Evolutionary conservation across 2,888 invertebrate species (phyloP).

Genomic region (Prostheceraeus crozeri): DNA sequence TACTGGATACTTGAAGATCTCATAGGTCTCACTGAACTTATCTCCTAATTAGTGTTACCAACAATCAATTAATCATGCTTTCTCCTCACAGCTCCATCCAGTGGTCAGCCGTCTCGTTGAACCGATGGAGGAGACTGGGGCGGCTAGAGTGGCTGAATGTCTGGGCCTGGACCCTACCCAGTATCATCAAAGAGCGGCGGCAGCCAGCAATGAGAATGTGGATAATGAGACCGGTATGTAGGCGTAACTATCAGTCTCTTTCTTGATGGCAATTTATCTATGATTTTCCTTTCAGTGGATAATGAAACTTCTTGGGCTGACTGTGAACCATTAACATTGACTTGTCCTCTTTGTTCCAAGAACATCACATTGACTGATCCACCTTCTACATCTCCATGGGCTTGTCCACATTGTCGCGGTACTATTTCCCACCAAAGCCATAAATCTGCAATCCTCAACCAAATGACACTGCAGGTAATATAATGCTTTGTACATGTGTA

Average conservation of each 20-base stretch:
- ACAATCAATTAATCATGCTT: too few relatives aligned
- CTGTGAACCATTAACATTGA: constrained; percentile 8
- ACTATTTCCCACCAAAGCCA: too few relatives aligned
- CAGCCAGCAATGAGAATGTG: not conserved
- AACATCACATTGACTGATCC: not conserved
- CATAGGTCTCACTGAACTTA: too few relatives aligned
- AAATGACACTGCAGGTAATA: too few relatives aligned
- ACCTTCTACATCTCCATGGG: too few relatives aligned
- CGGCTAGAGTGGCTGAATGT: constrained; percentile 77
- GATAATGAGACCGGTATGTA: too few relatives aligned
- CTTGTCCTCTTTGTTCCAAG: not conserved
- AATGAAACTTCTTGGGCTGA: not conserved
- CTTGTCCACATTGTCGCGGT: too few relatives aligned
- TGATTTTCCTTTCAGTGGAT: not conserved
- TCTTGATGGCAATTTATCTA: not conserved
- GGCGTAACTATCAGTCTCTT: not conserved
- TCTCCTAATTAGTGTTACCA: too few relatives aligned
- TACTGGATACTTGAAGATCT: too few relatives aligned
- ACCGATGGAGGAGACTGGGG: constrained; percentile 86
- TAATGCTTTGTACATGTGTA: too few relatives aligned
- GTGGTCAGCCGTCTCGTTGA: constrained; percentile 88
- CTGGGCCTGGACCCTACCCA: constrained; percentile 63
- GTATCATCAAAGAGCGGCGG: constrained; percentile 45
- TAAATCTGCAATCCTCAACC: too few relatives aligned
- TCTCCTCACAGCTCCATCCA: constrained; percentile 71